Conservation (phyloP, 2,888 invertebrate genomes). For the Microctonus aethiopoides region DNA sequence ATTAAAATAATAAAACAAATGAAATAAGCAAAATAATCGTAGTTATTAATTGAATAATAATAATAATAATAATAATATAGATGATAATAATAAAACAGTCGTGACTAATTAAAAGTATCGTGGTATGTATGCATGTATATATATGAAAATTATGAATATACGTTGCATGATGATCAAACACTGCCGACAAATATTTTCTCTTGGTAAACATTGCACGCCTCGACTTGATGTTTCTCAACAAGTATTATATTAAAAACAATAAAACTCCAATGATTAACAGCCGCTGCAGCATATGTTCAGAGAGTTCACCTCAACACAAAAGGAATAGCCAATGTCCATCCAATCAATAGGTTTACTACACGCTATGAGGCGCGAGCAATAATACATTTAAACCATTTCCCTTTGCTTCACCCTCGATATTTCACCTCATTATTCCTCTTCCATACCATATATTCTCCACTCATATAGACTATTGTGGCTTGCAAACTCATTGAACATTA, state of each 20-base stretch:
- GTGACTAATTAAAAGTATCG: not conserved
- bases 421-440: not conserved
- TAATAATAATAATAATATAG: not conserved
- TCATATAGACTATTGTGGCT: not conserved
- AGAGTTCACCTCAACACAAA: not conserved
- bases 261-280: slow-evolving; percentile 49
- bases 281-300: slow-evolving; percentile 49
- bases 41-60: not conserved
- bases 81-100: not conserved
- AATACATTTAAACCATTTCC: too few relatives aligned
- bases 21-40: not conserved
- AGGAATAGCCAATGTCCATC: slow-evolving; percentile 55
- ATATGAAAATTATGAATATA: not conserved
- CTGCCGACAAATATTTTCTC: slow-evolving; percentile 20
- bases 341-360: slow-evolving; percentile 57
- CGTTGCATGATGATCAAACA: not conserved
- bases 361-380: slow-evolving; percentile 40
- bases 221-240: slow-evolving; percentile 19
- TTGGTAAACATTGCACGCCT: slow-evolving; percentile 18
- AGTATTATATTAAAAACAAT: not conserved
- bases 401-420: slow-evolving; percentile 7
- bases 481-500: not conserved
- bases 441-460: not conserved
- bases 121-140: not conserved
- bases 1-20: not conserved